Evolutionary conservation across 92 coral and sea anemone genomes (phyloP).

Genomic region (Epizoanthus ramosus): DNA sequence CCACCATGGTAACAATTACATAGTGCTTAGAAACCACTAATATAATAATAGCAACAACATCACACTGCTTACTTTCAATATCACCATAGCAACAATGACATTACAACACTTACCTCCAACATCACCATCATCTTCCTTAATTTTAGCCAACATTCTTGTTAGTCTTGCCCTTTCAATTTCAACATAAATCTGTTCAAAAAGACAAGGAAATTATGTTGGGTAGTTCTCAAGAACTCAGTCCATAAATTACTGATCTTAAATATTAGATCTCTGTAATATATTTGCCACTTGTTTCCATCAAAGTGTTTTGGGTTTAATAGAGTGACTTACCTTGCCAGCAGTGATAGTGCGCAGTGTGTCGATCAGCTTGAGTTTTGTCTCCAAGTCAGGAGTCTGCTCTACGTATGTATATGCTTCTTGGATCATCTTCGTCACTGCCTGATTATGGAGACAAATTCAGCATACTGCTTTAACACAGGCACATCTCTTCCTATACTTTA

Average conservation of each 20-base stretch:
- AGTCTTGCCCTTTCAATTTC: constrained; percentile 97
- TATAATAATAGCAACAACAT: no score
- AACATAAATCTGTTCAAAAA: constrained; percentile 78
- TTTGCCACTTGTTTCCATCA: no score
- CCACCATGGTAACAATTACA: no score
- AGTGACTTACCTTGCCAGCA: constrained; percentile 85
- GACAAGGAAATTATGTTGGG: not conserved
- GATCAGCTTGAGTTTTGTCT: constrained; percentile 89
- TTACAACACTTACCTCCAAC: constrained; percentile 64
- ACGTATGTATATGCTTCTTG: constrained; percentile 94
- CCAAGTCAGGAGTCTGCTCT: constrained; percentile 91
- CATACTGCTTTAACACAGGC: not conserved
- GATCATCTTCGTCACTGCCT: constrained; percentile 98
- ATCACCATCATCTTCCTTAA: constrained; percentile 91
- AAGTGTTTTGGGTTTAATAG: no score
- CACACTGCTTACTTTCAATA: no score
- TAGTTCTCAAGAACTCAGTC: no score
- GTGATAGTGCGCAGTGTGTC: constrained; percentile 93
- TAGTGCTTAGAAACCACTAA: no score
- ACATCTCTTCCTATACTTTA: not conserved
- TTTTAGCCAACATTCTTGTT: constrained; percentile 87
- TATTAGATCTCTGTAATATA: not conserved
- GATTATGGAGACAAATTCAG: not conserved
- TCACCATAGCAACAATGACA: no score
- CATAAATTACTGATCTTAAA: not conserved